Evolutionary conservation across 2,797 vertebrate species (phyloP).

Genomic region (Myotis pilosus): DNA sequence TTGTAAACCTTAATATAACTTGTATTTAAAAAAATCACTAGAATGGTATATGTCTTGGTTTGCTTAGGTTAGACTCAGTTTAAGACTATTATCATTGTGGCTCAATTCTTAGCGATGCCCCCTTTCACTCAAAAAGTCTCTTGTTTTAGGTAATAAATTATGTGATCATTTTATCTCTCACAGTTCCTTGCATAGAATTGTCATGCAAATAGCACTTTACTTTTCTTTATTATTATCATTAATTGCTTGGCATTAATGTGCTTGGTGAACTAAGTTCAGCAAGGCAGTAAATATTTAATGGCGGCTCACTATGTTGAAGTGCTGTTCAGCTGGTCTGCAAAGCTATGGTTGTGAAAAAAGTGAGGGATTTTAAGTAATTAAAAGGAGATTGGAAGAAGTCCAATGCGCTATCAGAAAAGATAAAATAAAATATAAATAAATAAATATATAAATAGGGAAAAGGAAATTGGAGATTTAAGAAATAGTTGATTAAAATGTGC

Average conservation of each 20-base stretch:
- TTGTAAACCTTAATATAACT: not conserved
- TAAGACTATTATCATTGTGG: not conserved
- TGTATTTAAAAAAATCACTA: not conserved
- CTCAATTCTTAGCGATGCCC: not conserved
- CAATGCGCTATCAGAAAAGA: too few relatives aligned
- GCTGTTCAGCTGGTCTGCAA: slow-evolving; percentile 25
- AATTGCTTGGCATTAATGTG: slow-evolving; percentile 52
- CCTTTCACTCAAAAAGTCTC: not conserved
- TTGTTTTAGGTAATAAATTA: slow-evolving; percentile 7
- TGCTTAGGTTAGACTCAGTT: not conserved
- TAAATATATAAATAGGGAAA: not conserved
- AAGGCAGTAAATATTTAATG: slow-evolving; percentile 53
- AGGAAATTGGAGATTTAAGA: slow-evolving; percentile 51
- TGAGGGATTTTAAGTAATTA: slow-evolving; percentile 59
- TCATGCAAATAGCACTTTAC: slow-evolving; percentile 5
- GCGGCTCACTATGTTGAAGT: slow-evolving; percentile 8
- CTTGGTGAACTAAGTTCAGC: slow-evolving; percentile 11
- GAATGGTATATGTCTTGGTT: not conserved
- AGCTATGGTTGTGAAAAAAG: slow-evolving; percentile 4
- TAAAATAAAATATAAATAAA: too few relatives aligned
- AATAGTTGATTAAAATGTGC: slow-evolving; percentile 43
- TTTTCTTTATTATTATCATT: slow-evolving; percentile 33
- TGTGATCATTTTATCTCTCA: not conserved
- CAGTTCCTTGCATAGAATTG: not conserved
- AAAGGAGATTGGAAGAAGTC: slow-evolving; percentile 35